phyloP scores from a whole-genome alignment of 2,888 invertebrate species.

The Stenodera caucasica region DNA sequence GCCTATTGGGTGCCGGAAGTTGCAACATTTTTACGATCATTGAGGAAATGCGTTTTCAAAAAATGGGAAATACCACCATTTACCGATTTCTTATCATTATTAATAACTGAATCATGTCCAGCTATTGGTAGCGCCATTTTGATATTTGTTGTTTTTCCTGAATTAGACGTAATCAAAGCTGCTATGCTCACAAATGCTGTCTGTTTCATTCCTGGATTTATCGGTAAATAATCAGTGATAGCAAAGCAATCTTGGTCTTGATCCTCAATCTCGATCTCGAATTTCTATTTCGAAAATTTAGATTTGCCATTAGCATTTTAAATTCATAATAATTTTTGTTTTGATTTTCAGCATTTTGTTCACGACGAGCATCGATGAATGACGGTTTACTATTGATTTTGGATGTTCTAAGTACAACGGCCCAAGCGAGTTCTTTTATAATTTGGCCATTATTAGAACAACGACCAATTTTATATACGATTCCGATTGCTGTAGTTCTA shows the following conservation, averaged over 20 bases:
- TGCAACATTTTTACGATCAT: conserved; percentile 80
- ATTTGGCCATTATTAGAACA: conserved; percentile 87
- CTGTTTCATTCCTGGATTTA: conserved; percentile 83
- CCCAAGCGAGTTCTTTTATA: conserved; percentile 88
- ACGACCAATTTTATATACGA: conserved; percentile 77
- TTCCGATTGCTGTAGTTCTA: conserved; percentile 81
- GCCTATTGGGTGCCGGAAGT: conserved; percentile 88
- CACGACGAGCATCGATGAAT: conserved; percentile 80
- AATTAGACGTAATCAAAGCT: conserved; percentile 91
- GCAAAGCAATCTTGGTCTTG: too few species aligned
- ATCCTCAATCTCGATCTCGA: too few species aligned
- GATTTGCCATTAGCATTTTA: too few species aligned
- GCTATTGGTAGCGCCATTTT: conserved; percentile 84
- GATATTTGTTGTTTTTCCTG: conserved; percentile 86
- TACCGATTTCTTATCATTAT: conserved; percentile 68
- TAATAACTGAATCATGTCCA: conserved; percentile 85
- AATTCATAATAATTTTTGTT: too few species aligned
- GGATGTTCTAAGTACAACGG: conserved; percentile 84
- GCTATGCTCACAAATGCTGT: conserved; percentile 96
- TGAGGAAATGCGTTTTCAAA: conserved; percentile 89
- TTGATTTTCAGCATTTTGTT: too few species aligned
- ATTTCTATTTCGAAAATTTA: too few species aligned
- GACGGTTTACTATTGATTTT: conserved; percentile 73
- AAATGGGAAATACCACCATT: conserved; percentile 75
- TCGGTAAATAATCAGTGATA: too few species aligned